phyloP scores from a whole-genome alignment of 2,113 vertebrate species.

The Etia nguti region DNA sequence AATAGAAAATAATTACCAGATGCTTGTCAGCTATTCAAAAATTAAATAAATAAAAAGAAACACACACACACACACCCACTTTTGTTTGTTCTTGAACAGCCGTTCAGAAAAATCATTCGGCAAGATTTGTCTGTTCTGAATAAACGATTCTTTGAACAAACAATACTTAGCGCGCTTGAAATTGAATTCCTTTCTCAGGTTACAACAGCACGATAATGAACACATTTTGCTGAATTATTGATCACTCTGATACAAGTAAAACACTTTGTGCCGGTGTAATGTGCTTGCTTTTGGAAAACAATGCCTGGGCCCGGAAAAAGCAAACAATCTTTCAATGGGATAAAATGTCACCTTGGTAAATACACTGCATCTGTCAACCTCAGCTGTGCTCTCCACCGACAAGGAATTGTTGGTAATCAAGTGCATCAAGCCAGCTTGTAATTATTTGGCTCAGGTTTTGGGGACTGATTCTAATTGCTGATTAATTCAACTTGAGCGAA shows the following conservation, averaged over 20 bases:
- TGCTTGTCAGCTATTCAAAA: background rate
- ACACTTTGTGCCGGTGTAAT: background rate
- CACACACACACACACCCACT: background rate
- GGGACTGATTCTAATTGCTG: background rate
- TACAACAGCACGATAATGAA: background rate
- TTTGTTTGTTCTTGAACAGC: background rate
- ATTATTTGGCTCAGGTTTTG: background rate
- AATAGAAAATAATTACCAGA: background rate
- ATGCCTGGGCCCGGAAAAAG: background rate
- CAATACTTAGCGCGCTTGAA: background rate
- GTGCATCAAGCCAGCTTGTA: background rate
- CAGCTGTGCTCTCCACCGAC: background rate
- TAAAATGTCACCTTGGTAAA: background rate
- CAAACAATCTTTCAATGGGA: background rate
- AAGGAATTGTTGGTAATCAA: background rate
- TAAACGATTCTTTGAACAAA: background rate
- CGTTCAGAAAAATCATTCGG: background rate
- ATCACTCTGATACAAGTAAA: background rate
- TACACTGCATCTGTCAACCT: background rate
- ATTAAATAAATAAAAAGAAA: background rate
- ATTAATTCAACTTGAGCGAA: background rate
- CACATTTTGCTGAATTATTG: constrained; percentile 32
- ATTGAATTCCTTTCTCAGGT: background rate
- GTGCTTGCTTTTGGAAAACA: background rate
- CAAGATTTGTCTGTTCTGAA: background rate